Conservation (phyloP, 1,140 invertebrate genomes). For the Littorina saxatilis region DNA sequence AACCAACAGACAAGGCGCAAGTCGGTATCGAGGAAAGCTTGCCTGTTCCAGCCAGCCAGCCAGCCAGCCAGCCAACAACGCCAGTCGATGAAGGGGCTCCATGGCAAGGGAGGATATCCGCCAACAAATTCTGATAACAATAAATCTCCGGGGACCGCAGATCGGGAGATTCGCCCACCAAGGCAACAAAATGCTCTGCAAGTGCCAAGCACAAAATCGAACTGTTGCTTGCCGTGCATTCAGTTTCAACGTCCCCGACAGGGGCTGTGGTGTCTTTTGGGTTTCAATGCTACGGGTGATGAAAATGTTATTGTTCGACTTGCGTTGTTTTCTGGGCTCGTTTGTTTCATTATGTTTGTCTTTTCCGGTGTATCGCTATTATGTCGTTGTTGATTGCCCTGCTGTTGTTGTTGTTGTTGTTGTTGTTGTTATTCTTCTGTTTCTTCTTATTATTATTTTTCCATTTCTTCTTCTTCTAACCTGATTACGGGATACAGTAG, state of each 20-base stretch:
- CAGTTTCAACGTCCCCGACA: too few species aligned
- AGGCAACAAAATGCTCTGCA: conserved; percentile 7
- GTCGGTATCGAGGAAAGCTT: too few species aligned
- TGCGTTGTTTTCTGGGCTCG: too few species aligned
- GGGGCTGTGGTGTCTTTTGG: too few species aligned
- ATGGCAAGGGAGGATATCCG: background rate
- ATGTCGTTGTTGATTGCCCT: background rate
- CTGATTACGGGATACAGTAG: background rate
- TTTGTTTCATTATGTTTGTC: too few species aligned
- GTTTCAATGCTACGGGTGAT: too few species aligned
- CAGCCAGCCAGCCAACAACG: background rate
- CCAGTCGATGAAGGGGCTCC: background rate
- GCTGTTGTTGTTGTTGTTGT: background rate
- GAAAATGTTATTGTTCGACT: too few species aligned
- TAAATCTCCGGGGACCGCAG: conserved; percentile 12
- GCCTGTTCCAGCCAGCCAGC: too few species aligned
- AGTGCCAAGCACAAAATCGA: conserved; percentile 24
- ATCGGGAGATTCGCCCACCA: background rate
- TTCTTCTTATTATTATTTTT: too few species aligned
- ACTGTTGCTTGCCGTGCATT: background rate
- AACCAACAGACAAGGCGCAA: too few species aligned
- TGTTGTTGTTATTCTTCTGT: background rate
- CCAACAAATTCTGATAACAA: conserved; percentile 26
- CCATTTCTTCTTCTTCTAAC: background rate
- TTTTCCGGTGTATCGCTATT: too few species aligned